Conservation (phyloP, 2,888 invertebrate species). For the Drosophila nr. fundita region DNA sequence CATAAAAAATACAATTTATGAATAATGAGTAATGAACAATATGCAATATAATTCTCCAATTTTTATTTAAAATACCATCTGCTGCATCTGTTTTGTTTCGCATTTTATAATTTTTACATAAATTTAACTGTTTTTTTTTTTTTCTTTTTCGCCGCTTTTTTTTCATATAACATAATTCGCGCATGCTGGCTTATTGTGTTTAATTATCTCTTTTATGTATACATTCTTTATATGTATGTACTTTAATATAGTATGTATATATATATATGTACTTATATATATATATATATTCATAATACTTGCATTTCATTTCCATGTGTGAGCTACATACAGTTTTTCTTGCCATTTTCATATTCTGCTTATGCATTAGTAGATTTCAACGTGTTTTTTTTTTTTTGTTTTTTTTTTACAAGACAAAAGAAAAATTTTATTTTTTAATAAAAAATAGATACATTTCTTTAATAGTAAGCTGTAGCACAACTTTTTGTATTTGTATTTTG, state of each 20-base stretch:
- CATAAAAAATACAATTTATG: background rate
- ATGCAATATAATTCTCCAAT: slow-evolving; percentile 31
- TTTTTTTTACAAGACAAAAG: slow-evolving; percentile 34
- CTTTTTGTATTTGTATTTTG: slow-evolving; percentile 21
- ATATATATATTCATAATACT: slow-evolving; percentile 49
- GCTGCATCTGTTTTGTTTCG: slow-evolving; percentile 27
- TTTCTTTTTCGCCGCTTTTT: background rate
- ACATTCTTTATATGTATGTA: slow-evolving; percentile 38
- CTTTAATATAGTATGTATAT: slow-evolving; percentile 36
- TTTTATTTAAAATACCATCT: slow-evolving; percentile 63
- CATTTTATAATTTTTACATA: slow-evolving; percentile 52
- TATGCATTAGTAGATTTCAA: slow-evolving; percentile 8
- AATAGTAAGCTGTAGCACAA: slow-evolving; percentile 59
- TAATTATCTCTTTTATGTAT: slow-evolving; percentile 36
- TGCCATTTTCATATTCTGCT: background rate
- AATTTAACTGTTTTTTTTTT: slow-evolving; percentile 48
- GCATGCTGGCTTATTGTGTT: slow-evolving; percentile 42
- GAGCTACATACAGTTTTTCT: slow-evolving; percentile 13
- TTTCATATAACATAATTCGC: slow-evolving; percentile 50
- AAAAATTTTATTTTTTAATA: slow-evolving; percentile 33
- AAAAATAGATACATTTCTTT: slow-evolving; percentile 55
- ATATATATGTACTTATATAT: slow-evolving; percentile 10
- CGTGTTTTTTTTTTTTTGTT: slow-evolving; percentile 6
- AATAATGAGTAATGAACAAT: background rate
- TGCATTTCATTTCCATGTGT: slow-evolving; percentile 53